These are phyloP conservation scores for Drosophila siamana DNA, from an alignment of 2,888 invertebrate genomes.

Conservation along the genomic window DNA sequence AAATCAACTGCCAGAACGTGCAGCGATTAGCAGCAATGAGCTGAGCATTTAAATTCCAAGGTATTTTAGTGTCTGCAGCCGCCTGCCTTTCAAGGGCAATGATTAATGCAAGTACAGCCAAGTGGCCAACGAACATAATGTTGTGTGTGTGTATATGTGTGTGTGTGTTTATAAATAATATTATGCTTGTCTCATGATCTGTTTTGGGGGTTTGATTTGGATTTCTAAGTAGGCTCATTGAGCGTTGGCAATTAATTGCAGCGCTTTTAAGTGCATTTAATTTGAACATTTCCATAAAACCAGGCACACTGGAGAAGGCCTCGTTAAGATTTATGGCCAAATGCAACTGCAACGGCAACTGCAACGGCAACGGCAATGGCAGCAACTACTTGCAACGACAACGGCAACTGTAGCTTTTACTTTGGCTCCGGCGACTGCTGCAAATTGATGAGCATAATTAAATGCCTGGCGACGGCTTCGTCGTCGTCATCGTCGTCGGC, in stretches of 20 bases:
- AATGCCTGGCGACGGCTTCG: slow-evolving; percentile 66
- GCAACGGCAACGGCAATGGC: slow-evolving; percentile 5
- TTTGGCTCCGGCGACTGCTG: slow-evolving; percentile 34
- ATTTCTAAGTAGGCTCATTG: slow-evolving; percentile 59
- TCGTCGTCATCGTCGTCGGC: slow-evolving; percentile 22
- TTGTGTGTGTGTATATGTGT: slow-evolving; percentile 14
- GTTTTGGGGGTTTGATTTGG: slow-evolving; percentile 48
- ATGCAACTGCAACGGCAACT: slow-evolving; percentile 27
- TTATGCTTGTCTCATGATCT: slow-evolving; percentile 35
- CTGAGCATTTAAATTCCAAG: slow-evolving; percentile 64
- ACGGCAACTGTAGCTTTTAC: slow-evolving; percentile 11
- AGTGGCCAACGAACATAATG: slow-evolving; percentile 8
- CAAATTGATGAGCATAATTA: slow-evolving; percentile 80
- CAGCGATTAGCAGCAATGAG: slow-evolving; percentile 77
- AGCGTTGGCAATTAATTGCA: slow-evolving; percentile 64
- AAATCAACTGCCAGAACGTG: slow-evolving; percentile 49
- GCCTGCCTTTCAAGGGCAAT: slow-evolving; percentile 47
- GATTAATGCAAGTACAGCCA: slow-evolving; percentile 41
- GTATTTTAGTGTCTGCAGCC: slow-evolving; percentile 40
- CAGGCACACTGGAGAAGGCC: slow-evolving; percentile 35
- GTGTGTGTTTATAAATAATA: slow-evolving; percentile 28
- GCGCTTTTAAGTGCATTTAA: slow-evolving; percentile 73
- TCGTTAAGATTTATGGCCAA: slow-evolving; percentile 61
- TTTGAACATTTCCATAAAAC: slow-evolving; percentile 58
- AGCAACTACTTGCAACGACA: not conserved